Evolutionary conservation across 2,113 vertebrate species (phyloP), one percentile per base, ranked within the genome.

Genomic region (Cyanoderma ruficeps): DNA sequence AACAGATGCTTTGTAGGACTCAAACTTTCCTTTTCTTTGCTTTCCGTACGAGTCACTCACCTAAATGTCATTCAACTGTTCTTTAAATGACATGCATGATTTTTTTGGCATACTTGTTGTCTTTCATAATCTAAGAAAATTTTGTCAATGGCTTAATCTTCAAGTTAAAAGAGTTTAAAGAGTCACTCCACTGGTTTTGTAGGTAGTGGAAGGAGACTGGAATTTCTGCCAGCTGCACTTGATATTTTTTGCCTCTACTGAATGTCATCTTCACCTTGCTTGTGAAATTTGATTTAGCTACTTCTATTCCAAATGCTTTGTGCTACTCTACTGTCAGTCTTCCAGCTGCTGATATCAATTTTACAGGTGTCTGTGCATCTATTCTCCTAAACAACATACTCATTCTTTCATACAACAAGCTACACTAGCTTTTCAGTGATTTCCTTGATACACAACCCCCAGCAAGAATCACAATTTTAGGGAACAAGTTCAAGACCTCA

Each of bases 231-330:
- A 84, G 56, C 3, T 64, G 10, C 14, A 80, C 28, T 71, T 46
- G 49, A 35, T 56, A 69, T 22, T 92, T 89, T 87, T 85, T 79
- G 11, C 50, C 41, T 90, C 17, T 37, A 37, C 5, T 60, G 65
- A 82, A 71, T 41, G 64, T 60, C 23, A 55, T 33, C 39, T 83
- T 95, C n/a, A 83, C 13, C 28, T 86, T 21, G 4, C 18, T 49
- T 72, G 85, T 72, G 61, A 96, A 87, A 94, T 88, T 46, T 80
- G 78, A 90, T 83, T 41, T 88, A 94, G 46, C 71, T 53, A 47
- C 18, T 86, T 20, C 50, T 74, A 13, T 85, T 93, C 31, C 71
- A 88, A 90, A 76, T 83, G 50, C 11, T 85, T 61, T 83, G 16
- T n/a, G 31, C 16, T 42, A 72, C 22, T 80, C 35, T 46, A 53